Evolutionary conservation across 2,797 vertebrate species (phyloP).

Genomic region (Melanotaenia maccullochi): DNA sequence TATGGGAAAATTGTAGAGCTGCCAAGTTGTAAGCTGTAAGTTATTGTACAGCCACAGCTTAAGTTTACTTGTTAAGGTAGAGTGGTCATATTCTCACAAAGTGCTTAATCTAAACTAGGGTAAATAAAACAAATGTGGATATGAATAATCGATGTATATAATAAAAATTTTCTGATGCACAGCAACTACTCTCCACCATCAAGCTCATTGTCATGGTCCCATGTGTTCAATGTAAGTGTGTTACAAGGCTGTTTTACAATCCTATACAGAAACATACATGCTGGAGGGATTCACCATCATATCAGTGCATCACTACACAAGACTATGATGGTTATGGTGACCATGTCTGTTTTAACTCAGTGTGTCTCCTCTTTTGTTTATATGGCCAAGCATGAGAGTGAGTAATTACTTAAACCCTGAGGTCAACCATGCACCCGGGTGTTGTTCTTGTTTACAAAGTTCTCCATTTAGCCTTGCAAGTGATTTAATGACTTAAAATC

Average conservation of each 20-base stretch:
- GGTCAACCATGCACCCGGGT: constrained; percentile 70
- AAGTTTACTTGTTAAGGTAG: constrained; percentile 38
- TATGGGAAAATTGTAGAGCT: constrained; percentile 58
- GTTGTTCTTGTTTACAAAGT: constrained; percentile 75
- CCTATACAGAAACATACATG: neutral
- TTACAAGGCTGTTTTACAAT: constrained; percentile 4
- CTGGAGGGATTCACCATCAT: constrained; percentile 15
- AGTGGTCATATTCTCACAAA: constrained; percentile 19
- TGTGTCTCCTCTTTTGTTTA: constrained; percentile 54
- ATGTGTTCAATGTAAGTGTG: constrained; percentile 1
- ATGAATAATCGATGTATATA: neutral
- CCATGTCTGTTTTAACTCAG: constrained; percentile 59
- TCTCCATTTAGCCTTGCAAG: constrained; percentile 66
- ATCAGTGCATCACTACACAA: constrained; percentile 17
- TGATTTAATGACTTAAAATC: constrained; percentile 77
- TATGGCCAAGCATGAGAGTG: constrained; percentile 51
- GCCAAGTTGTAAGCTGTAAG: constrained; percentile 52
- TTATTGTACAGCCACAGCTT: constrained; percentile 39
- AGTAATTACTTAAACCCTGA: constrained; percentile 64
- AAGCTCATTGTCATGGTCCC: neutral
- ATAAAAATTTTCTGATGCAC: constrained; percentile 18
- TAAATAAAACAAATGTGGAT: constrained; percentile 26
- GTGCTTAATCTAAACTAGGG: constrained; percentile 15
- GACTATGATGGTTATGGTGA: constrained; percentile 37
- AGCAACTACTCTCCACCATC: neutral